Conservation (phyloP, 1,140 invertebrate species). For the Drosophila repleta region DNA sequence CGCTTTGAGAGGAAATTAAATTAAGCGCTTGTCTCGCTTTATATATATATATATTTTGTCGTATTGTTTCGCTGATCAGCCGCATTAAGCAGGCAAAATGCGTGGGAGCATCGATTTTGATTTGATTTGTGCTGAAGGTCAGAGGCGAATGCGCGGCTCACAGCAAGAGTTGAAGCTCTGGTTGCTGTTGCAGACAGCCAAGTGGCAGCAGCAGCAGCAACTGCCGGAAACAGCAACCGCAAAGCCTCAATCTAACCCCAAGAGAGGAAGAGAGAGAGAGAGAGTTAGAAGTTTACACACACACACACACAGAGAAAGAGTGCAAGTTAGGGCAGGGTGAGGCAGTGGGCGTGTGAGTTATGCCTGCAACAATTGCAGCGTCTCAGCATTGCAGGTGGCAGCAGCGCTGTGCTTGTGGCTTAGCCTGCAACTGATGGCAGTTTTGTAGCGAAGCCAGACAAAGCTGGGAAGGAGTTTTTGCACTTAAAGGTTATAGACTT, state of each 20-base stretch:
- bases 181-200: slow-evolving; percentile 19
- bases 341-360: no score
- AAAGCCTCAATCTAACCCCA: slow-evolving; percentile 10
- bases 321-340: no score
- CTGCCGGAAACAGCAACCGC: slow-evolving; percentile 46
- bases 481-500: no score
- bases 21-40: slow-evolving; percentile 66
- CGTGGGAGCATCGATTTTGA: slow-evolving; percentile 79
- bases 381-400: no score
- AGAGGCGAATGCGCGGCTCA: slow-evolving; percentile 18
- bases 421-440: slow-evolving; percentile 32
- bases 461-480: no score
- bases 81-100: slow-evolving; percentile 50
- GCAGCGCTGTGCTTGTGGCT: background rate
- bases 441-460: slow-evolving; percentile 4
- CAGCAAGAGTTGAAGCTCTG: background rate
- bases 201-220: slow-evolving; percentile 17
- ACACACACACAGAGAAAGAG: background rate
- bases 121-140: slow-evolving; percentile 53
- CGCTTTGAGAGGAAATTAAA: slow-evolving; percentile 75
- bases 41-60: slow-evolving; percentile 18
- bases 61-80: slow-evolving; percentile 38
- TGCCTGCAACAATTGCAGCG: no score
- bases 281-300: slow-evolving; percentile 11
- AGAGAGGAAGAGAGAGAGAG: background rate